phyloP scores from a whole-genome alignment of 2,888 invertebrate species.

The Colostygia pectinataria region DNA sequence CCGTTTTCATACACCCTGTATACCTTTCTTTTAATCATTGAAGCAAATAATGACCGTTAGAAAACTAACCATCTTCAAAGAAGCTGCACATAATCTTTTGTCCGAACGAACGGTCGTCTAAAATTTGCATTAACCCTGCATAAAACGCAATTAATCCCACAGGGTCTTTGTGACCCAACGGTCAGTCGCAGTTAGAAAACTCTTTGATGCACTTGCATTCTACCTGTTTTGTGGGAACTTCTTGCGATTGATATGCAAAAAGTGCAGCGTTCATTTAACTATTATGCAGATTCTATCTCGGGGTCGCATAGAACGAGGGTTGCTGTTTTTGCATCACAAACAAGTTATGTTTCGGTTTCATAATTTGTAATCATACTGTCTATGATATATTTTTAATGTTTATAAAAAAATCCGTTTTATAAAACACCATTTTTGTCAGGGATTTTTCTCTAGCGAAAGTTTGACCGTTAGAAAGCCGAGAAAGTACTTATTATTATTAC shows the following conservation, averaged over 20 bases:
- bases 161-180: constrained; percentile 49
- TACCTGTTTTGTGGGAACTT: constrained; percentile 67
- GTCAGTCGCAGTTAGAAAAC: constrained; percentile 41
- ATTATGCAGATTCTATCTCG: constrained; percentile 63
- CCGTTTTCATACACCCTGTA: constrained; percentile 3
- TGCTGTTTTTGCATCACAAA: constrained; percentile 41
- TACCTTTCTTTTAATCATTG: not conserved
- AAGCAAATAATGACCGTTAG: constrained; percentile 25
- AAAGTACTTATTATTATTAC: not conserved
- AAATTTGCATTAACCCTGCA: constrained; percentile 62
- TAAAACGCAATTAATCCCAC: constrained; percentile 41
- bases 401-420: constrained; percentile 2
- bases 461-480: constrained; percentile 11
- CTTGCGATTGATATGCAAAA: constrained; percentile 63
- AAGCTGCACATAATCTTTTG: constrained; percentile 38
- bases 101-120: constrained; percentile 54
- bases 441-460: constrained; percentile 6
- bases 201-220: constrained; percentile 61
- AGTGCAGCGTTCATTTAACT: constrained; percentile 61
- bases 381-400: constrained; percentile 6
- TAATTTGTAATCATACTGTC: constrained; percentile 19
- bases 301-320: constrained; percentile 28
- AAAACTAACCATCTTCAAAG: constrained; percentile 20
- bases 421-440: not conserved
- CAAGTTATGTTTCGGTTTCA: constrained; percentile 29